Evolutionary conservation across 2,797 vertebrate genomes (phyloP), one percentile per base, ranked within the genome.

Genomic region (Naso thynnoides): DNA sequence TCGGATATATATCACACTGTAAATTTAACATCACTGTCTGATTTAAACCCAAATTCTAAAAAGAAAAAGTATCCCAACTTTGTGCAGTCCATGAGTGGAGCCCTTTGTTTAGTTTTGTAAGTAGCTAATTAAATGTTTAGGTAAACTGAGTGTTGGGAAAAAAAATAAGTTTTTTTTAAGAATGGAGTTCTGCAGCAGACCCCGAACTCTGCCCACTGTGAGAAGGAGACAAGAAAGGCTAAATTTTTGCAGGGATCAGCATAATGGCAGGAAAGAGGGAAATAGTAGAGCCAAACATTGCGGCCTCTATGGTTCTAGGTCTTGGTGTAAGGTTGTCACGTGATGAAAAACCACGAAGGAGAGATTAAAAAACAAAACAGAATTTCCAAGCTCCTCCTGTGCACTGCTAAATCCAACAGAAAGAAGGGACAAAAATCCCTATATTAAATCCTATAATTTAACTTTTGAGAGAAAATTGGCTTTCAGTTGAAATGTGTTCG

Each of bases 401-500:
- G 6, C 24, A 15, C 11, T 15, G 26, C n/a, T n/a, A n/a, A n/a
- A n/a, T n/a, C n/a, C n/a, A n/a, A n/a, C n/a, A n/a, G n/a, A n/a
- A n/a, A n/a, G n/a, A n/a, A n/a, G n/a, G n/a, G n/a, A n/a, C n/a
- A 47, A 38, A 54, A 53, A 18, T 38, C 9, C 27, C 14, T 4
- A 49, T 2, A 36, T 27, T 33, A 42, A 59, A 62, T 53, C 33
- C 42, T 65, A 36, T n/a, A 57, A 33, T 36, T 39, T 52, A 3
- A 27, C 19, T 39, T 71, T 54, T 52, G 24, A 57, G 38, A 69
- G 45, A 16, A 33, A 4, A 21, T n/a, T 38, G 15, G 21, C 21
- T 70, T 59, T 73, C 18, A 66, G 24, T 62, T 57, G 21, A 59
- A 73, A 57, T 13, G n/a, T 56, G 33, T 23, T 54, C 29, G 53